These are phyloP conservation scores for Onychomys torridus DNA, from an alignment of 2,797 vertebrate species.

Conservation along the genomic window DNA sequence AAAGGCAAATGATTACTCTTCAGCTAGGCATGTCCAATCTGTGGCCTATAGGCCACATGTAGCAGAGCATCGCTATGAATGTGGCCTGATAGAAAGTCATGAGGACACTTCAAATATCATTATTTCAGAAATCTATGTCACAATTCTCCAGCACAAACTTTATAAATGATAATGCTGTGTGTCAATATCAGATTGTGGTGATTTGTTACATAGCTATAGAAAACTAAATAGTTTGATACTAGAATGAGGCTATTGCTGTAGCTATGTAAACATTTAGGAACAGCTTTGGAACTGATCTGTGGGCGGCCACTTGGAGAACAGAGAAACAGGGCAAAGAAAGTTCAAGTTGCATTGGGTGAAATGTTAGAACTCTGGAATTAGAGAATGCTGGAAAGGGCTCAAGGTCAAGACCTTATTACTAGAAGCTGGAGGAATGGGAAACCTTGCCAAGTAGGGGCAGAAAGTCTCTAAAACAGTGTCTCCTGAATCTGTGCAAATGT, in stretches of 20 bases:
- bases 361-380: neutral
- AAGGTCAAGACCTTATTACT: neutral
- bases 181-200: neutral
- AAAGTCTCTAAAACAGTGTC: neutral
- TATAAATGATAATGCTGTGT: neutral
- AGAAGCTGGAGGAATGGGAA: neutral
- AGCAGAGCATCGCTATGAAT: neutral
- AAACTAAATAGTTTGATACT: neutral
- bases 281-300: neutral
- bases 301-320: neutral
- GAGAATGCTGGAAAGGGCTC: neutral
- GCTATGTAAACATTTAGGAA: neutral
- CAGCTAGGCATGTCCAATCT: neutral
- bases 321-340: neutral
- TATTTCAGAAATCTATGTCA: neutral
- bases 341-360: neutral
- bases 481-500: neutral
- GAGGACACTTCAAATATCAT: neutral
- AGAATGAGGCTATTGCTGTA: neutral
- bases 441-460: neutral
- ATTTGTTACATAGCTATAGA: conserved; percentile 23
- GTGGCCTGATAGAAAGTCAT: neutral
- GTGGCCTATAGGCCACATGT: neutral
- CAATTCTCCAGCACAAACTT: neutral
- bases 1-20: neutral